phyloP scores from a whole-genome alignment of 2,888 invertebrate genomes.

The Rhimphoctona megacephalus region DNA sequence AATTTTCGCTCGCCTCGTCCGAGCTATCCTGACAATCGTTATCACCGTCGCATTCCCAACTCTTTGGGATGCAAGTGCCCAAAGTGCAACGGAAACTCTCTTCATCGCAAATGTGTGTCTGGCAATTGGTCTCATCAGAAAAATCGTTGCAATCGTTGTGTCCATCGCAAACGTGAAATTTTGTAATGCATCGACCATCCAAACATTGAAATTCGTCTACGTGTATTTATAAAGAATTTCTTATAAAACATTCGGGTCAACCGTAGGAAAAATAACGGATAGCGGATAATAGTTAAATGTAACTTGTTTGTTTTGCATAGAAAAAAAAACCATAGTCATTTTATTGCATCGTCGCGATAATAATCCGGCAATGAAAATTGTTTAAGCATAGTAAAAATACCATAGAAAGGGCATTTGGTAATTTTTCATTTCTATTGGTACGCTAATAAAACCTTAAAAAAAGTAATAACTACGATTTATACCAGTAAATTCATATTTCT shows the following conservation, averaged over 20 bases:
- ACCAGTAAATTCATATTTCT: too few species aligned
- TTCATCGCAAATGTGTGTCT: constrained; percentile 72
- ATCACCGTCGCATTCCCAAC: constrained; percentile 84
- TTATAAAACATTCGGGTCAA: not conserved
- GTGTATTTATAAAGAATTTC: constrained; percentile 30
- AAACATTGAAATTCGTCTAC: constrained; percentile 87
- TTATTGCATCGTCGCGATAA: too few species aligned
- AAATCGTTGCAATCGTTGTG: constrained; percentile 91
- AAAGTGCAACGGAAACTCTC: constrained; percentile 80
- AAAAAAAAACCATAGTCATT: too few species aligned
- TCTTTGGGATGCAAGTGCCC: constrained; percentile 82
- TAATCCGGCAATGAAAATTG: not conserved
- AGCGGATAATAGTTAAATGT: too few species aligned
- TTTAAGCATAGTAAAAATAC: too few species aligned
- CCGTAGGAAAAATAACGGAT: too few species aligned
- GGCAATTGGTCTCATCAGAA: constrained; percentile 89
- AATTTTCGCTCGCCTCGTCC: constrained; percentile 81
- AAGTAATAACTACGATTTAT: too few species aligned
- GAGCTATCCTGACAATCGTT: constrained; percentile 81
- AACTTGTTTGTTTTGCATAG: too few species aligned
- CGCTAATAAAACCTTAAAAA: too few species aligned
- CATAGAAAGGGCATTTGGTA: too few species aligned
- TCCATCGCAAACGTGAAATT: constrained; percentile 90
- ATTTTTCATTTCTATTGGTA: too few species aligned
- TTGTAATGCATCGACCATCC: constrained; percentile 89